These are phyloP conservation scores for Bimastos eiseni DNA, from an alignment of 2,888 invertebrate genomes.

Conservation along the genomic window DNA sequence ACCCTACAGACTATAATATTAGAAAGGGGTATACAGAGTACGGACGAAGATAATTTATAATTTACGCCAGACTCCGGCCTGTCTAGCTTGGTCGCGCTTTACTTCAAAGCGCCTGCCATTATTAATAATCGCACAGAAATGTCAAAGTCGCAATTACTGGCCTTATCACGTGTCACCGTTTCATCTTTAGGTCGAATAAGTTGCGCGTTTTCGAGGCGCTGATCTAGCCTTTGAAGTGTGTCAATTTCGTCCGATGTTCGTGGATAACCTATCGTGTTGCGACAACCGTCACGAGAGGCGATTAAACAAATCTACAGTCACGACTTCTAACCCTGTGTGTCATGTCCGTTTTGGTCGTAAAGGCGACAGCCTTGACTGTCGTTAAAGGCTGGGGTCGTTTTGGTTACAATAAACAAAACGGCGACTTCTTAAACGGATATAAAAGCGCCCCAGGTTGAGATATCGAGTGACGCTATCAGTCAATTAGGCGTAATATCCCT, in stretches of 20 bases:
- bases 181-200: neutral
- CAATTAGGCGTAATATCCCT: neutral
- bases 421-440: slow-evolving; percentile 6
- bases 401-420: neutral
- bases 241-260: neutral
- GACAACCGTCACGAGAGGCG: neutral
- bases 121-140: neutral
- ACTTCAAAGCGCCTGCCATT: neutral
- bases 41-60: slow-evolving; percentile 5
- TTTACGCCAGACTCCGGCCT: neutral
- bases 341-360: neutral
- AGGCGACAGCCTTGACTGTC: neutral
- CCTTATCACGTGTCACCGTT: neutral
- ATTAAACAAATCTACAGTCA: slow-evolving; percentile 5
- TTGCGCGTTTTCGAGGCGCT: too few species aligned
- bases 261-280: neutral
- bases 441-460: neutral
- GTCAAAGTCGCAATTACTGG: neutral
- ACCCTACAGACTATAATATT: neutral
- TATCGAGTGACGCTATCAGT: neutral
- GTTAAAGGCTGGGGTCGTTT: neutral
- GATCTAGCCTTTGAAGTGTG: neutral
- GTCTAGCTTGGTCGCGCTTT: neutral
- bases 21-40: neutral
- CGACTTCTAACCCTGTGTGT: neutral